A percentile compares a stretch with the other conserved stretches of the same genome.
Conservation (phyloP, 1,140 invertebrate species). For the Brachionus asplanchnoidis region DNA sequence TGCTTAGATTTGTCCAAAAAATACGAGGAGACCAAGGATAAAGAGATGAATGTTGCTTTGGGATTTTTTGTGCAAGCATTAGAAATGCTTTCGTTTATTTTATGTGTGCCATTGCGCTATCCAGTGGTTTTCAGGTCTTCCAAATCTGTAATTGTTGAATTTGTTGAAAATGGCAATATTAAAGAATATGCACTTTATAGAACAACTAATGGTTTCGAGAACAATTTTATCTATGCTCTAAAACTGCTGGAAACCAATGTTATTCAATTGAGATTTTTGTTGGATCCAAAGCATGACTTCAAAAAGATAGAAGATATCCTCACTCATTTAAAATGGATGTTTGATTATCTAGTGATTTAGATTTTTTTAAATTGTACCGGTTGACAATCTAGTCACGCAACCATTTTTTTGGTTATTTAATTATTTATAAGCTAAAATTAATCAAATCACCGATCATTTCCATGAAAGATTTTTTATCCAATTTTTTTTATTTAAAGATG, state of each 20-base stretch:
- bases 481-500: background rate
- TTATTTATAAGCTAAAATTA: slow-evolving; percentile 1
- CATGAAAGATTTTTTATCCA: background rate
- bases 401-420: background rate
- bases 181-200: slow-evolving; percentile 7
- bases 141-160: slow-evolving; percentile 24
- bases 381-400: background rate
- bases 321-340: slow-evolving; percentile 15
- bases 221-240: background rate
- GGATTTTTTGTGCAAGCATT: background rate
- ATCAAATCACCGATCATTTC: background rate
- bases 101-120: background rate
- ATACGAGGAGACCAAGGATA: background rate
- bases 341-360: slow-evolving; percentile 6
- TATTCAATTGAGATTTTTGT: slow-evolving; percentile 6
- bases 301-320: background rate
- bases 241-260: background rate
- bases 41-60: background rate
- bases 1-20: background rate
- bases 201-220: background rate
- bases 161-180: background rate
- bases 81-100: background rate
- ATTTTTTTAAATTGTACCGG: background rate
- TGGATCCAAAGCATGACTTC: background rate
- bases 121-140: background rate